Conservation (phyloP, 2,113 vertebrate species). For the Rhipidura dahli region DNA sequence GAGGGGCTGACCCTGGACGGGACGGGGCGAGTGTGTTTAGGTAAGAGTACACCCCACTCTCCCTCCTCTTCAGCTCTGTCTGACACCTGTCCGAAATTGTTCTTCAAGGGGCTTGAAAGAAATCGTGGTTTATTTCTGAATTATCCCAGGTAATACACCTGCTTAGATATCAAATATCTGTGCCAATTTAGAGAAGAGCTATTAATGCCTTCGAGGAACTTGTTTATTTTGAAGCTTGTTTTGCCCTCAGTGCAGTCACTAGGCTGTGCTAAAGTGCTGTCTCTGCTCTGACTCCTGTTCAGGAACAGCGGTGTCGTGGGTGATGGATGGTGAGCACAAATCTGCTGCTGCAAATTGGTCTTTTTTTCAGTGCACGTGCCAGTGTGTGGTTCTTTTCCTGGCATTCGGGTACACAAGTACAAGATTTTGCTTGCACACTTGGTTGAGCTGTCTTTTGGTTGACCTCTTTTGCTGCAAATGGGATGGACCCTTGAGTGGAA, state of each 20-base stretch:
- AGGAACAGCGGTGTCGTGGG: neutral
- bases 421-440: neutral
- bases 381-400: neutral
- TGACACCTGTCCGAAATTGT: neutral
- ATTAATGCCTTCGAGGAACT: neutral
- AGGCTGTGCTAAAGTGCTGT: neutral
- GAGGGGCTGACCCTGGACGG: constrained; percentile 74
- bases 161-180: neutral
- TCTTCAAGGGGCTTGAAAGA: neutral
- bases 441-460: neutral
- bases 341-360: neutral
- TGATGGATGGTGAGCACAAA: neutral
- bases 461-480: neutral
- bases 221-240: neutral
- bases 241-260: neutral
- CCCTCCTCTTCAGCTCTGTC: neutral
- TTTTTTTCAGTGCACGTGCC: neutral
- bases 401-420: neutral
- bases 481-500: neutral
- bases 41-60: constrained; percentile 30
- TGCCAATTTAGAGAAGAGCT: neutral
- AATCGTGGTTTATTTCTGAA: neutral
- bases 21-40: constrained; percentile 74
- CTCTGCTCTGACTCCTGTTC: neutral
- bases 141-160: neutral